phyloP scores from a whole-genome alignment of 2,113 vertebrate genomes.

The Eulemur macaco region DNA sequence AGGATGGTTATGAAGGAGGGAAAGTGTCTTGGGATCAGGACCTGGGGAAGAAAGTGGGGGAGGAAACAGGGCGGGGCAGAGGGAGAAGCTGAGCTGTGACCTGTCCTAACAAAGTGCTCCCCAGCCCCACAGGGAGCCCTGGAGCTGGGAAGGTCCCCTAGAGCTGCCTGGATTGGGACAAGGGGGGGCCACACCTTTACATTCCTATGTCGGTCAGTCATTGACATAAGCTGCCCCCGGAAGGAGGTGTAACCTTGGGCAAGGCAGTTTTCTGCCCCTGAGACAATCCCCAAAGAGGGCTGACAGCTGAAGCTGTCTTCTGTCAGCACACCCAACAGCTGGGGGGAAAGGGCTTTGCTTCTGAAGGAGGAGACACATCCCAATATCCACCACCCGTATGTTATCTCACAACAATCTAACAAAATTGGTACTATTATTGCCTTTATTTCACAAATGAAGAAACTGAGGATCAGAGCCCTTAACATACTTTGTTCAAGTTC shows the following conservation, averaged over 20 bases:
- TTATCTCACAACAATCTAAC: background rate
- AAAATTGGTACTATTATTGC: background rate
- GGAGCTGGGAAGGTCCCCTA: background rate
- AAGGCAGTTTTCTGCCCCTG: background rate
- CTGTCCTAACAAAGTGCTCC: background rate
- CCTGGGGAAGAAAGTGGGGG: no score
- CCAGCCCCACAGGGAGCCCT: background rate
- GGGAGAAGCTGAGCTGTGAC: background rate
- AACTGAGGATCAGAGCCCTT: background rate
- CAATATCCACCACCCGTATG: background rate
- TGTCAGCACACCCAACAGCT: background rate
- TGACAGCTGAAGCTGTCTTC: background rate
- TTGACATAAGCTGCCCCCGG: background rate
- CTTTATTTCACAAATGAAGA: background rate
- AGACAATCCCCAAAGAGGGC: background rate
- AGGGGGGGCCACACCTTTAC: background rate
- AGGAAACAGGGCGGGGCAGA: background rate
- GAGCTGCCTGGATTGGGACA: background rate
- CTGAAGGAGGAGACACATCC: background rate
- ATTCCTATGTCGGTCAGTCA: accelerated
- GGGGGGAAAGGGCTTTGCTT: background rate
- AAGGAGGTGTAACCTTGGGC: background rate
- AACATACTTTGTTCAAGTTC: background rate
- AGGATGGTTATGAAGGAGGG: background rate
- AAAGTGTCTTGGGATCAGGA: background rate